These are phyloP conservation scores for Conopomorpha cramerella DNA, from an alignment of 1,140 invertebrate genomes.

Conservation along the genomic window DNA sequence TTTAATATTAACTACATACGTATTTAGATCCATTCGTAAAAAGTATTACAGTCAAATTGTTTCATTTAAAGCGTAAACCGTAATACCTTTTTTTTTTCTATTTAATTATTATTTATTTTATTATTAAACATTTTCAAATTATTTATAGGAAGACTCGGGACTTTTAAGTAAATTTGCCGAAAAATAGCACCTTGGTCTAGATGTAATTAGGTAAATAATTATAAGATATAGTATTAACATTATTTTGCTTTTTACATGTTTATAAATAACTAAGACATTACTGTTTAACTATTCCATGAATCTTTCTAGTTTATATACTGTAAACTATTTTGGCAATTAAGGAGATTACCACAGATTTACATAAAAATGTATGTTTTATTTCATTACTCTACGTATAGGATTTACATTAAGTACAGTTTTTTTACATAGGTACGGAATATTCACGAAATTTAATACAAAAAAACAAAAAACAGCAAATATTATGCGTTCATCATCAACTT, in stretches of 20 bases:
- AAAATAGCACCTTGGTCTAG: background rate
- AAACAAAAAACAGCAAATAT: too few relatives aligned
- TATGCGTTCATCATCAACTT: too few relatives aligned
- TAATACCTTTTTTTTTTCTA: slow-evolving; percentile 41
- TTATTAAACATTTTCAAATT: slow-evolving; percentile 13
- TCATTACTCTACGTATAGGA: background rate
- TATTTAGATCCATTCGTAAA: too few relatives aligned
- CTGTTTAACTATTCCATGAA: slow-evolving; percentile 8
- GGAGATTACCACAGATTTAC: slow-evolving; percentile 51
- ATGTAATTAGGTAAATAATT: too few relatives aligned
- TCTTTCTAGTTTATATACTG: slow-evolving; percentile 11
- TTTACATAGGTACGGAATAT: too few relatives aligned
- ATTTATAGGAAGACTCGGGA: slow-evolving; percentile 26
- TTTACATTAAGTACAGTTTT: too few relatives aligned
- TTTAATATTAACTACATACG: too few relatives aligned
- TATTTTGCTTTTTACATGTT: background rate
- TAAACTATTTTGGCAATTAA: slow-evolving; percentile 55
- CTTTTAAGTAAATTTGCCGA: background rate
- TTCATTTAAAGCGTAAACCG: slow-evolving; percentile 53
- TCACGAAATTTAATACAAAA: too few relatives aligned
- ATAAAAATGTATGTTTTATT: slow-evolving; percentile 7
- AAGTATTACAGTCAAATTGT: too few relatives aligned
- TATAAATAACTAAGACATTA: background rate
- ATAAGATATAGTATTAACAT: too few relatives aligned
- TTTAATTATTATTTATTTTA: too few relatives aligned